Evolutionary conservation across 2,888 invertebrate genomes (phyloP), one percentile per base, ranked within the genome.

Genomic region (Drosophila koepferae): DNA sequence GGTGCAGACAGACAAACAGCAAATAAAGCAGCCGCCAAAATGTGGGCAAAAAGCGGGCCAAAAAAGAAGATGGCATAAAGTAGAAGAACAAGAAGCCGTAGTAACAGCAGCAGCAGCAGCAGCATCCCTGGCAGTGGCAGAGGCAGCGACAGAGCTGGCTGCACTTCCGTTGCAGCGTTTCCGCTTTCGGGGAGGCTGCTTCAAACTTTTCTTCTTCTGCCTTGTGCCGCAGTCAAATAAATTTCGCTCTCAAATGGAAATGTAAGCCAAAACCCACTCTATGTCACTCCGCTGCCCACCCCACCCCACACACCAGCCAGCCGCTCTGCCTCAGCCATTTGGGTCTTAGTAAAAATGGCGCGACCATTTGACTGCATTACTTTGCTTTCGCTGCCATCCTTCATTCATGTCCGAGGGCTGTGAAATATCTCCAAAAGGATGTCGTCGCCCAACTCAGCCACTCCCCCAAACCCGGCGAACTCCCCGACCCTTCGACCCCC

Each of bases 231-330:
- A 86, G 86, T 85, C 82, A 85, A 86, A 82, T 82, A 82, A 82
- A 82, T 82, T 85, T 86, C 86, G 86, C 82, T 73, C 82, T 85
- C 76, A 85, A 82, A 85, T 85, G 82, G 79, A 80, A 85, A 82
- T 82, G 82, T 86, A 80, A 80, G 69, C 73, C 74, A 74, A 69
- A 38, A 60, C 59, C 53, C 48, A 48, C 60, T 48, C 18, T 20
- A 51, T 36, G 34, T 6, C 16, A n/a, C 31, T 1, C 23, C 44
- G 6, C 12, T 1, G 2, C 18, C 40, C 34, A 1, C 48, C 14
- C 31, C 51, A 4, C 10, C 14, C 31, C 51, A 4, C 10, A 12
- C 48, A 49, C 20, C 44, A 9, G 71, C 41, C 49, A 8, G 7
- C 34, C 9, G 34, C 12, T n/a, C 16, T 3, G 53, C 53, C 54